A percentile compares a stretch with the other conserved stretches of the same genome.
Conservation (phyloP, 2,888 invertebrate genomes). For the Lissocephala sabroskyi region DNA sequence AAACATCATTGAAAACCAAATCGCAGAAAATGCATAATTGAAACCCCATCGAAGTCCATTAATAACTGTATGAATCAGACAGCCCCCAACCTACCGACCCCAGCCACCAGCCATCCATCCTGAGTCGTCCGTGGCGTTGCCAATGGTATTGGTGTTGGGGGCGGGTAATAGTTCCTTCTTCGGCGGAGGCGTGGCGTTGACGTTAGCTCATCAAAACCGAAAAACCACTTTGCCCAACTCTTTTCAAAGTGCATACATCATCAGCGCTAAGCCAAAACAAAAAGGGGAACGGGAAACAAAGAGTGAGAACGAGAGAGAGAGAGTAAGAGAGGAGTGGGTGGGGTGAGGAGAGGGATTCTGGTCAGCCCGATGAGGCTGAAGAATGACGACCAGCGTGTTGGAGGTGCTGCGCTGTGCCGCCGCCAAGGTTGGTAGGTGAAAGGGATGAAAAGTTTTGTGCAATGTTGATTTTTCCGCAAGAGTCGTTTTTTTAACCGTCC, state of each 20-base stretch:
- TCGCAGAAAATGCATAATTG: constrained; percentile 62
- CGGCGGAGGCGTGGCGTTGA: constrained; percentile 23
- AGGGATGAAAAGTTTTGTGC: constrained; percentile 50
- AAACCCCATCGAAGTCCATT: constrained; percentile 58
- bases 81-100: too few species aligned
- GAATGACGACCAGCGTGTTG: too few species aligned
- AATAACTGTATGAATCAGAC: constrained; percentile 50
- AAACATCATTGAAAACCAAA: constrained; percentile 58
- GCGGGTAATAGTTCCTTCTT: constrained; percentile 1
- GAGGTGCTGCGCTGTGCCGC: too few species aligned
- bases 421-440: constrained; percentile 1
- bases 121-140: too few species aligned
- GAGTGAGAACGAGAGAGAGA: constrained; percentile 13
- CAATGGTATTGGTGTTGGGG: not conserved
- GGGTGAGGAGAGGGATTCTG: not conserved
- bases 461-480: constrained; percentile 64
- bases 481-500: constrained; percentile 49
- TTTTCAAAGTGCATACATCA: constrained; percentile 61
- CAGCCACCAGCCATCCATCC: too few species aligned
- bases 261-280: constrained; percentile 58
- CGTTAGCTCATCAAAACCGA: constrained; percentile 59
- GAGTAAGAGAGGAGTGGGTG: too few species aligned
- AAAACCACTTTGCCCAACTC: constrained; percentile 61
- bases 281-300: constrained; percentile 32
- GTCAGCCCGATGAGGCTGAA: not conserved